Conservation (phyloP, 2,888 invertebrate species). For the Nymphalis urticae region DNA sequence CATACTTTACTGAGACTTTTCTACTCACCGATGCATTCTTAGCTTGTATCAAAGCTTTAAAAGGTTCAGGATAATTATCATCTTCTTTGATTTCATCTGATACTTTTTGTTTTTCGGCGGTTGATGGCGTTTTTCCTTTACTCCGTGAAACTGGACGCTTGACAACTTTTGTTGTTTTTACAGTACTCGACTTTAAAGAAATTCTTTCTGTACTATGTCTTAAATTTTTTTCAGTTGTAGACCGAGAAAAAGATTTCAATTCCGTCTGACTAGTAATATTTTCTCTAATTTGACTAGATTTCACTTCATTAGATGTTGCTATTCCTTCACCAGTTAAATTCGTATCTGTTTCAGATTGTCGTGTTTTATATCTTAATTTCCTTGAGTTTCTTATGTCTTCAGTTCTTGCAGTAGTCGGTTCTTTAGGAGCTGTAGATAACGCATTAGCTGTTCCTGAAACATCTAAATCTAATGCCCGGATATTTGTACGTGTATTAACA, state of each 20-base stretch:
- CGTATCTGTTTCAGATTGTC: constrained; percentile 64
- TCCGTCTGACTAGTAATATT: constrained; percentile 65
- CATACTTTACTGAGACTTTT: constrained; percentile 29
- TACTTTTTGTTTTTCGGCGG: constrained; percentile 48
- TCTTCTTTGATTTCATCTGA: constrained; percentile 82
- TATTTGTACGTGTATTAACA: constrained; percentile 54
- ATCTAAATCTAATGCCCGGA: constrained; percentile 58
- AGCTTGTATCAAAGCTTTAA: constrained; percentile 84
- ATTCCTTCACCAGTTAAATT: constrained; percentile 70
- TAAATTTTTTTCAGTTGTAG: constrained; percentile 39
- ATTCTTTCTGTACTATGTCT: constrained; percentile 53
- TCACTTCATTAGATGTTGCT: constrained; percentile 55
- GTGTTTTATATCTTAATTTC: constrained; percentile 65
- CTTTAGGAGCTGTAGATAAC: constrained; percentile 59
- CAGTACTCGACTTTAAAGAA: constrained; percentile 53
- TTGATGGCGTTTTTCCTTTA: constrained; percentile 51
- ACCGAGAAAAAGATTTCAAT: constrained; percentile 50
- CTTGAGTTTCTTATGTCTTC: constrained; percentile 60
- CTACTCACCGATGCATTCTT: constrained; percentile 78
- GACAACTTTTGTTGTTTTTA: constrained; percentile 59
- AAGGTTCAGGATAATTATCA: constrained; percentile 85
- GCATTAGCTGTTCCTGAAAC: constrained; percentile 69
- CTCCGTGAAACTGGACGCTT: constrained; percentile 59
- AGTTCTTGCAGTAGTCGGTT: constrained; percentile 59
- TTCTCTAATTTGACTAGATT: constrained; percentile 70